Evolutionary conservation across 2,888 invertebrate species (phyloP).

Genomic region (Papilio elwesi): DNA sequence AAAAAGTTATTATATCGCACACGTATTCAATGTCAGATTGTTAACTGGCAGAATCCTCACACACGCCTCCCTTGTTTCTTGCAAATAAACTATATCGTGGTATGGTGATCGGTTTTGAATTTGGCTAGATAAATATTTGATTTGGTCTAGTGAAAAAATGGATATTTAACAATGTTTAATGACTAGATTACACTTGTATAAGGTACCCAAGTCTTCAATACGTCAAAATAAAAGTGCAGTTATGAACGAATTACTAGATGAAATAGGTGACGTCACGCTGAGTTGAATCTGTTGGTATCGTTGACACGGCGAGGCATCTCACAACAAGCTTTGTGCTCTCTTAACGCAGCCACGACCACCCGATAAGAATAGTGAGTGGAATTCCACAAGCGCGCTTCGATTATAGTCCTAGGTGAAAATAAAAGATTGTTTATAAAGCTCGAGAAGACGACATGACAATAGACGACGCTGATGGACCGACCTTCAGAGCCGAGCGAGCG

Average conservation of each 20-base stretch:
- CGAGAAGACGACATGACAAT: constrained; percentile 82
- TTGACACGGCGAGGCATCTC: constrained; percentile 78
- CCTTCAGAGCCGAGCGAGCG: constrained; percentile 52
- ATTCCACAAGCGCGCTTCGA: constrained; percentile 80
- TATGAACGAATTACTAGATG: background rate
- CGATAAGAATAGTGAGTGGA: constrained; percentile 78
- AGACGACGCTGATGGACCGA: constrained; percentile 78
- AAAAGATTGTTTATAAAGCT: constrained; percentile 83
- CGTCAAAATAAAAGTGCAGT: constrained; percentile 3
- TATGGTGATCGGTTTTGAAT: background rate
- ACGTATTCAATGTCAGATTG: background rate
- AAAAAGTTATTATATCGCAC: too few relatives aligned
- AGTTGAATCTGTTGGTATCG: constrained; percentile 65
- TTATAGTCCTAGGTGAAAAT: constrained; percentile 82
- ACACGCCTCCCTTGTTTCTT: background rate
- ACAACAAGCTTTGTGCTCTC: constrained; percentile 80
- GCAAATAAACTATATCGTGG: background rate
- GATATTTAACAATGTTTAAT: too few relatives aligned
- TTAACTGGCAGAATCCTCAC: too few relatives aligned
- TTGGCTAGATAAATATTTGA: background rate
- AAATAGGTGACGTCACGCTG: constrained; percentile 46
- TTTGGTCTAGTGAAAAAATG: background rate
- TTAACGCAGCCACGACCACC: constrained; percentile 79
- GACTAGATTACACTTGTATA: too few relatives aligned
- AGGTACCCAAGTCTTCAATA: background rate